phyloP scores from a whole-genome alignment of 2,888 invertebrate species.

The Meloe dianella region DNA sequence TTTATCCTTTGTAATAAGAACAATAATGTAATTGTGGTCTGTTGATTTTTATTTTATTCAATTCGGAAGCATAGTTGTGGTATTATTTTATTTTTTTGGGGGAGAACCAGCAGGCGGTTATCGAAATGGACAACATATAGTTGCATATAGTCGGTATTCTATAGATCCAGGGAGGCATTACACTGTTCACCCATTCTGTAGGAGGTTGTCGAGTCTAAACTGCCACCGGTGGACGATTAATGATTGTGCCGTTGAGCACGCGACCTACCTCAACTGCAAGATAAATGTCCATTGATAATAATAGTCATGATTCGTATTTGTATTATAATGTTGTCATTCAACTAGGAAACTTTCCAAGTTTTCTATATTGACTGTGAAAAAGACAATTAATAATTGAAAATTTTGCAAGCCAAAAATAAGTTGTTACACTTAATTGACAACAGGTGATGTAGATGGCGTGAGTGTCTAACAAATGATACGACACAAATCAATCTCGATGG shows the following conservation, averaged over 20 bases:
- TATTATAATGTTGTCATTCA: constrained; percentile 44
- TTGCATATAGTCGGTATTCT: background rate
- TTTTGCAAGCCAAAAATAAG: no score
- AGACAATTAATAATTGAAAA: no score
- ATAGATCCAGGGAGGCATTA: constrained; percentile 21
- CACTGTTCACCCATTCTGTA: constrained; percentile 20
- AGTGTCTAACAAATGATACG: background rate
- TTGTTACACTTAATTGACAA: background rate
- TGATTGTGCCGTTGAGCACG: constrained; percentile 47
- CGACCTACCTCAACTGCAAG: constrained; percentile 50
- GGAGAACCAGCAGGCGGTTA: constrained; percentile 34
- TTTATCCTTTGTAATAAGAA: background rate
- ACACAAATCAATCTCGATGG: background rate
- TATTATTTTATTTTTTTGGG: background rate
- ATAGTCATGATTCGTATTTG: constrained; percentile 46
- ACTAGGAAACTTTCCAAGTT: background rate
- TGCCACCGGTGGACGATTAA: constrained; percentile 44
- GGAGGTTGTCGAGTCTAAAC: constrained; percentile 29
- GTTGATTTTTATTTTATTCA: background rate
- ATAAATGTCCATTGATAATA: constrained; percentile 50
- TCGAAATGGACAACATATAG: constrained; percentile 36
- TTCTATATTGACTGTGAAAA: no score
- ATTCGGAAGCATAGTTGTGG: background rate
- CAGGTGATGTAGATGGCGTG: background rate
- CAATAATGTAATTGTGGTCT: background rate